Conservation (phyloP, 2,113 vertebrate species). For the Centropus bengalensis region DNA sequence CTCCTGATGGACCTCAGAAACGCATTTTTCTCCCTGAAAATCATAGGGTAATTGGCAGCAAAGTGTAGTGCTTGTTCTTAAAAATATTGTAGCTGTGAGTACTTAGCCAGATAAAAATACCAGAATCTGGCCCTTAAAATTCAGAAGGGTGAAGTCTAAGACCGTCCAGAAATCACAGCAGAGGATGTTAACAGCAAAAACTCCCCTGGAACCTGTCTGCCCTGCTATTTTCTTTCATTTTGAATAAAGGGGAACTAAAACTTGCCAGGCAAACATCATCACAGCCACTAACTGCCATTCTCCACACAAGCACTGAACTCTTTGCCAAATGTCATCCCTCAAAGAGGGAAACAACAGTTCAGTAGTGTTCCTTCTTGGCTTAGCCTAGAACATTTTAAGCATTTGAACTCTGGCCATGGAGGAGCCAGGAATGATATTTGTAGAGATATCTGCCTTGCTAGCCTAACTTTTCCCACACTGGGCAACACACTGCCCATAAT, state of each 20-base stretch:
- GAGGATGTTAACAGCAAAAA: background rate
- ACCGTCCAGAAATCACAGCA: background rate
- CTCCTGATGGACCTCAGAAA: background rate
- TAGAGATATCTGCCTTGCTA: background rate
- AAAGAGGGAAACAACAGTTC: background rate
- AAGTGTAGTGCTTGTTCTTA: background rate
- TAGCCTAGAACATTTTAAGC: background rate
- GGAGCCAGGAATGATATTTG: background rate
- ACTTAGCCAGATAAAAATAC: background rate
- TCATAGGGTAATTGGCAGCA: background rate
- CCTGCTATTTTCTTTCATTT: background rate
- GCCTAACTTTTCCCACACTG: background rate
- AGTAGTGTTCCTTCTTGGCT: background rate
- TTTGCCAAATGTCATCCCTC: background rate
- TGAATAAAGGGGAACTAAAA: background rate
- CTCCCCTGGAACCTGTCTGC: background rate
- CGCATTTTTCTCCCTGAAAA: background rate
- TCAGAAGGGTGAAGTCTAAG: background rate
- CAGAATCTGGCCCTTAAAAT: background rate
- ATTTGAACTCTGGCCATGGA: background rate
- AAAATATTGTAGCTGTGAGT: background rate
- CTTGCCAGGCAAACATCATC: background rate
- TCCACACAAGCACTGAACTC: background rate
- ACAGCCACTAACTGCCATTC: background rate
- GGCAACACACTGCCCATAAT: conserved; percentile 19